phyloP scores from a whole-genome alignment of 2,888 invertebrate species.

The Lycocerus yunnanus region DNA sequence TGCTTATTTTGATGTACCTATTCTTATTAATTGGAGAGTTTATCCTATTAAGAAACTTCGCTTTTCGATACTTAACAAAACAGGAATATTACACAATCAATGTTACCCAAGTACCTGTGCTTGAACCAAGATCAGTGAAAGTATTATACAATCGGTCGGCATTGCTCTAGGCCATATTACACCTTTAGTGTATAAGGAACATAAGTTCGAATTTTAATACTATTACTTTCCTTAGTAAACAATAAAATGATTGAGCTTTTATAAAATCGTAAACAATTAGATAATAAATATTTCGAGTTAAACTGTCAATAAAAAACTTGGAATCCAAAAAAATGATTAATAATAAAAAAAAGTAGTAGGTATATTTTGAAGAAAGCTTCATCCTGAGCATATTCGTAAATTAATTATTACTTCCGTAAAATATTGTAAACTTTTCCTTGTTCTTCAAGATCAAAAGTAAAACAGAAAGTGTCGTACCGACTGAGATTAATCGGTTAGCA shows the following conservation, averaged over 20 bases:
- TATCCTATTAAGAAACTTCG: not conserved
- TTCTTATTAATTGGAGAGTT: not conserved
- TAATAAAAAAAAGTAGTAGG: too few relatives aligned
- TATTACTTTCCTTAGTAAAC: not conserved
- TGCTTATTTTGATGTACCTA: not conserved
- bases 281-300: not conserved
- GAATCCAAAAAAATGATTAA: too few relatives aligned
- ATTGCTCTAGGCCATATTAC: not conserved
- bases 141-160: constrained; percentile 1
- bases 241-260: not conserved
- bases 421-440: not conserved
- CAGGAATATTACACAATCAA: not conserved
- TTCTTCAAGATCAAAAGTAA: not conserved
- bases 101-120: not conserved
- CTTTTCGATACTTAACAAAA: not conserved
- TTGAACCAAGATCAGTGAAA: constrained; percentile 13
- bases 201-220: not conserved
- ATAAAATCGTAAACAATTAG: too few relatives aligned
- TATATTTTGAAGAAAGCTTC: not conserved
- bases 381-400: not conserved
- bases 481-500: not conserved
- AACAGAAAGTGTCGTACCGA: not conserved
- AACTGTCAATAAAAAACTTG: not conserved
- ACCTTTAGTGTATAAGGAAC: not conserved
- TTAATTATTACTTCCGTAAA: not conserved